These are phyloP conservation scores for Odontothrips loti DNA, from an alignment of 2,888 invertebrate genomes.

Conservation along the genomic window DNA sequence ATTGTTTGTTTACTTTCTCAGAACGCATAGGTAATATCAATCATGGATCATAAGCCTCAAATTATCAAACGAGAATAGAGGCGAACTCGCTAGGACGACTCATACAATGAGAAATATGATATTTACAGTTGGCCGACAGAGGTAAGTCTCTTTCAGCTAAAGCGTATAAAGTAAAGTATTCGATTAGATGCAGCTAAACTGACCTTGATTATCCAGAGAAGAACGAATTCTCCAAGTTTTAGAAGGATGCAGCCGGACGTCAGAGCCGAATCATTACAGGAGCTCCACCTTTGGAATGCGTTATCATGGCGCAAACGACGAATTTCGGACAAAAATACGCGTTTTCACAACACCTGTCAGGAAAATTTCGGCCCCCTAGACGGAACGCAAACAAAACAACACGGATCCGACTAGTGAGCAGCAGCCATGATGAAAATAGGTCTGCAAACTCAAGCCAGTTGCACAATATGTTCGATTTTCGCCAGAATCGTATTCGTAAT, in stretches of 20 bases:
- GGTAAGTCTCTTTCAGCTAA: too few relatives aligned
- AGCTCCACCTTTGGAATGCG: neutral
- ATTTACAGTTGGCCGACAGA: too few relatives aligned
- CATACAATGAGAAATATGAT: neutral
- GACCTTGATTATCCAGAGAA: constrained; percentile 22
- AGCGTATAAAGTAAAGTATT: neutral
- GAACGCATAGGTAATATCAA: neutral
- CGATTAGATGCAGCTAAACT: constrained; percentile 1
- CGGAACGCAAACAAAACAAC: constrained; percentile 16
- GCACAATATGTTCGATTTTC: too few relatives aligned
- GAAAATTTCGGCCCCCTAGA: constrained; percentile 1
- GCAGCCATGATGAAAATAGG: neutral
- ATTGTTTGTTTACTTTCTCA: neutral
- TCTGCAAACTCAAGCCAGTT: neutral
- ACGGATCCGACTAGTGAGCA: neutral
- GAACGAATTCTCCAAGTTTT: neutral
- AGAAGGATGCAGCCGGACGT: neutral
- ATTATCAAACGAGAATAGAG: too few relatives aligned
- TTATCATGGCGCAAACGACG: neutral
- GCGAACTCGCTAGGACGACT: too few relatives aligned
- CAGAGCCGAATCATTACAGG: neutral
- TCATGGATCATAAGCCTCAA: too few relatives aligned
- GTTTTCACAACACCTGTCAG: neutral
- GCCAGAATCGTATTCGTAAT: too few relatives aligned
- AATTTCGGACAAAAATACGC: neutral